Evolutionary conservation across 2,888 invertebrate species (phyloP), one percentile per base, ranked within the genome.

Genomic region (Drosophila lacicola): DNA sequence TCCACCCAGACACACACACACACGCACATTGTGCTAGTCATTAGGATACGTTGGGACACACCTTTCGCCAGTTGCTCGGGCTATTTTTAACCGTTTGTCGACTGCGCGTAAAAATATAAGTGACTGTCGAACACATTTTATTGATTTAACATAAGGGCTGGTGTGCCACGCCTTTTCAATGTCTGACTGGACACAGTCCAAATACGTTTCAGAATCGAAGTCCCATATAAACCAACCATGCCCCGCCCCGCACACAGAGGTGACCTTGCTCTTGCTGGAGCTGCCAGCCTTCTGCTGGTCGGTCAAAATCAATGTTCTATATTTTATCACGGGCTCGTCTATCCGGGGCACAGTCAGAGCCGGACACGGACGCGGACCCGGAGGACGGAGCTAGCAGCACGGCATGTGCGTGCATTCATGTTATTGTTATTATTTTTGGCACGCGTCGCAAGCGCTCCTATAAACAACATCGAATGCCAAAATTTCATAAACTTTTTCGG

Each of bases 361-460:
- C 37, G 55, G 62, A 49, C 19, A 54, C 25, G 4, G 14, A 47
- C 25, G 17, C 6, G 10, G 36, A 66, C 13, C 10, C 29, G 54
- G 25, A 21, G n/a, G 19, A 4, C n/a, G 36, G 10, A 29, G 36
- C 17, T 6, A 17, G 29, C 19, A 21, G 29, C 45, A 13, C 47
- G 66, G 57, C 72, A 68, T 70, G 66, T 77, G 70, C 61, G 58
- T 69, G 71, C 47, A 57, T 75, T 61, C 47, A 55, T 65, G 63
- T 66, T 76, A 69, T 74, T 89, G 77, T 74, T 89, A 77, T 85
- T 85, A 87, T 84, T 89, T 87, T 89, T 85, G 89, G 85, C 85
- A 85, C 88, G 88, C 88, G 88, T 89, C 85, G 76, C 79, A 56
- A 66, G 62, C 79, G 72, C 58, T 78, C 68, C 80, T 73, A 77